These are phyloP conservation scores for Phrynosoma blainvillii DNA, from an alignment of 2,113 vertebrate genomes.

Conservation along the genomic window DNA sequence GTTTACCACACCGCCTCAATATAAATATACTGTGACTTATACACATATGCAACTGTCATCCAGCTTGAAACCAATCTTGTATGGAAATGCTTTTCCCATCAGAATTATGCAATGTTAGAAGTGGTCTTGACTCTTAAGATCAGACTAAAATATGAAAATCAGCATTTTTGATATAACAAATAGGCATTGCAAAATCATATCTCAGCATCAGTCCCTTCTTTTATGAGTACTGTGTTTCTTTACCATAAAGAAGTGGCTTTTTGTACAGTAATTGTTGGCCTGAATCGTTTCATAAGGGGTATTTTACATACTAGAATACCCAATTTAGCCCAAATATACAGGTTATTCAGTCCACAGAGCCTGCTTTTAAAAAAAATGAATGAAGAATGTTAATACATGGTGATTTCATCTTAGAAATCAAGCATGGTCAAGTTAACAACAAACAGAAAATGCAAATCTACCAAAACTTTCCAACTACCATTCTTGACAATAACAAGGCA, in stretches of 20 bases:
- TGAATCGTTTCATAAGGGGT: slow-evolving; percentile 31
- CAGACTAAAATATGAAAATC: neutral
- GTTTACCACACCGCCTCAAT: neutral
- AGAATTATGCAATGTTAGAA: neutral
- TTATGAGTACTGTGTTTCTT: slow-evolving; percentile 58
- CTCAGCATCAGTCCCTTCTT: slow-evolving; percentile 48
- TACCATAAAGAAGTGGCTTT: slow-evolving; percentile 57
- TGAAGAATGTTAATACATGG: slow-evolving; percentile 44
- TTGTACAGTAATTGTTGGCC: slow-evolving; percentile 45
- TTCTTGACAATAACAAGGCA: slow-evolving; percentile 27
- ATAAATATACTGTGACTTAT: neutral
- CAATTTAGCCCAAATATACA: slow-evolving; percentile 57
- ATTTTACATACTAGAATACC: slow-evolving; percentile 50
- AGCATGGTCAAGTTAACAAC: slow-evolving; percentile 18
- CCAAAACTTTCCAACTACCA: accelerated
- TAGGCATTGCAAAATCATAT: neutral
- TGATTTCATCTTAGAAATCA: slow-evolving; percentile 29
- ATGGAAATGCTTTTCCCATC: neutral
- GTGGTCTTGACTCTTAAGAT: neutral
- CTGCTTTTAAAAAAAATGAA: slow-evolving; percentile 34
- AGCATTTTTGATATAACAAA: too few species aligned
- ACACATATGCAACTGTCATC: neutral
- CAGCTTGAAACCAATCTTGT: neutral
- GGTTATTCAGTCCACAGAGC: slow-evolving; percentile 42
- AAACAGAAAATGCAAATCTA: slow-evolving; percentile 22